A percentile compares a stretch with the other conserved stretches of the same genome.
Conservation (phyloP, 2,113 vertebrate species). For the Panthera tigris region DNA sequence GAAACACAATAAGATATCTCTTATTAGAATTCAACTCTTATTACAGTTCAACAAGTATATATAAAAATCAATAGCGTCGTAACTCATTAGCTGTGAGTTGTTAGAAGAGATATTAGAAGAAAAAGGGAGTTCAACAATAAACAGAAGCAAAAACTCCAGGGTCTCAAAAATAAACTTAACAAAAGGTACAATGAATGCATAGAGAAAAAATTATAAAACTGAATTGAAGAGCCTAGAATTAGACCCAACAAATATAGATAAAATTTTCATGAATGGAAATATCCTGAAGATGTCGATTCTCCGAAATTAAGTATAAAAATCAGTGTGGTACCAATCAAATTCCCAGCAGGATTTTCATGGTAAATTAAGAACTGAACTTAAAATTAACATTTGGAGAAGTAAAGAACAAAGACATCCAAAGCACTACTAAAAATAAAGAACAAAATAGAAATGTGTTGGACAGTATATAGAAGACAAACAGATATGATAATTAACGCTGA, state of each 20-base stretch:
- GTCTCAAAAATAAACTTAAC: not conserved
- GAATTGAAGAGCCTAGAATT: not conserved
- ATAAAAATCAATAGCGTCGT: not conserved
- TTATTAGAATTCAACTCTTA: not conserved
- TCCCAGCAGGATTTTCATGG: not conserved
- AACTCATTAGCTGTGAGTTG: not conserved
- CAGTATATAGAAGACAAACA: not conserved
- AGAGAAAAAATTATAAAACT: not conserved
- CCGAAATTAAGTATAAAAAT: not conserved
- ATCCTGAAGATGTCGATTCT: not conserved
- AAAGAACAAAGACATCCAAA: not conserved
- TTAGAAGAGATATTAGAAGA: not conserved
- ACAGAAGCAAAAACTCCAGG: not conserved
- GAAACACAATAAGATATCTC: not conserved
- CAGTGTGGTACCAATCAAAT: not conserved
- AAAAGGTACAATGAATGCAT: not conserved
- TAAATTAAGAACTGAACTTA: not conserved
- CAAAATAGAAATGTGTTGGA: not conserved
- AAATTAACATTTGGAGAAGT: conserved; percentile 19
- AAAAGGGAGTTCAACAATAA: not conserved
- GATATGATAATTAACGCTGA: not conserved
- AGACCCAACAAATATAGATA: not conserved
- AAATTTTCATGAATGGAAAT: not conserved
- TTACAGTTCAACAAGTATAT: not conserved
- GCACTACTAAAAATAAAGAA: not conserved